Evolutionary conservation across 2,113 vertebrate genomes (phyloP).

Genomic region (Pseudorasbora parva): DNA sequence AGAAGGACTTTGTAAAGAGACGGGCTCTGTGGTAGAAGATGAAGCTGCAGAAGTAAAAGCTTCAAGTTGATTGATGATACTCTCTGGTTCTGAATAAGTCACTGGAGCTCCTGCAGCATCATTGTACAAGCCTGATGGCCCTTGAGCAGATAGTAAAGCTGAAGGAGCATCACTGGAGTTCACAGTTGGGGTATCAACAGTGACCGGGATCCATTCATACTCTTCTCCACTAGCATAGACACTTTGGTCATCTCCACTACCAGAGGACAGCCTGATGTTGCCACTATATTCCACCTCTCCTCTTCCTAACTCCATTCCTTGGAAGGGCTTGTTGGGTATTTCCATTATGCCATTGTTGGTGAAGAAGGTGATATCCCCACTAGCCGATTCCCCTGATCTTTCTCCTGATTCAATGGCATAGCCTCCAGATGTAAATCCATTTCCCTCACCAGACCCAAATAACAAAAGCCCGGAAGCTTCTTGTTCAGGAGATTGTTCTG

Average conservation of each 20-base stretch:
- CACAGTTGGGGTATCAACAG: slow-evolving; percentile 52
- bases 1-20: slow-evolving; percentile 51
- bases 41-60: slow-evolving; percentile 38
- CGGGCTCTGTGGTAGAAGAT: slow-evolving; percentile 50
- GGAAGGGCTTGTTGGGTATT: slow-evolving; percentile 66
- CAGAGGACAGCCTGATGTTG: slow-evolving; percentile 64
- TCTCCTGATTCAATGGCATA: slow-evolving; percentile 73
- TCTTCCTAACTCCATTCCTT: slow-evolving; percentile 77
- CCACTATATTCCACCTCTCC: slow-evolving; percentile 67
- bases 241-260: slow-evolving; percentile 63
- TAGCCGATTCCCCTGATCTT: slow-evolving; percentile 71
- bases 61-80: slow-evolving; percentile 45
- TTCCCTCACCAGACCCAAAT: slow-evolving; percentile 66
- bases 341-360: slow-evolving; percentile 73
- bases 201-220: slow-evolving; percentile 33
- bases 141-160: slow-evolving; percentile 61
- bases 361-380: slow-evolving; percentile 75
- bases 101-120: slow-evolving; percentile 65
- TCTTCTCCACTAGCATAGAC: slow-evolving; percentile 60
- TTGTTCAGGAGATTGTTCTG: slow-evolving; percentile 73
- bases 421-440: slow-evolving; percentile 75
- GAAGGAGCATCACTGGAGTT: slow-evolving; percentile 67
- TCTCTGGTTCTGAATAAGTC: slow-evolving; percentile 54
- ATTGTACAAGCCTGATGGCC: slow-evolving; percentile 66
- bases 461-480: slow-evolving; percentile 81